Conservation (phyloP, 2,888 invertebrate species). For the Drosophila lacicola region DNA sequence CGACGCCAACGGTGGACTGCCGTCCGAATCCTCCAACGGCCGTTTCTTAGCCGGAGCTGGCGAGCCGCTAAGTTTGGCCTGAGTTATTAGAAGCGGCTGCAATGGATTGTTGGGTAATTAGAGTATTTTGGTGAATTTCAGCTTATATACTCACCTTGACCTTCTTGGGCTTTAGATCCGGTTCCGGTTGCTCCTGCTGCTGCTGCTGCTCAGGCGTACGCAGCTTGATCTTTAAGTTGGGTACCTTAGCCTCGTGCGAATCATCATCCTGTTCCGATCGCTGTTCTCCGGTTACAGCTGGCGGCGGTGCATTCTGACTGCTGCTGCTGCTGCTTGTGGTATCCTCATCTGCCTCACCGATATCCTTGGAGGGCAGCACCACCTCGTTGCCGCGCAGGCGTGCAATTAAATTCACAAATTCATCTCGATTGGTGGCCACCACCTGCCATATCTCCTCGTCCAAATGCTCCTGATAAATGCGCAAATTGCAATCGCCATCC, state of each 20-base stretch:
- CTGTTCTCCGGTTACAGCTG: slow-evolving; percentile 83
- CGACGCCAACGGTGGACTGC: slow-evolving; percentile 51
- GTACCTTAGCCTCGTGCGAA: slow-evolving; percentile 85
- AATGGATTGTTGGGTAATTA: slow-evolving; percentile 10
- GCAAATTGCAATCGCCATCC: slow-evolving; percentile 94
- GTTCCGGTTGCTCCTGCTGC: slow-evolving; percentile 44
- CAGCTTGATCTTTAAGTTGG: slow-evolving; percentile 84
- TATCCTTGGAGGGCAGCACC: slow-evolving; percentile 86
- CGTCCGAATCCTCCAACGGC: slow-evolving; percentile 64
- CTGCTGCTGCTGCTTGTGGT: slow-evolving; percentile 87
- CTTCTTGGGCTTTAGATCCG: slow-evolving; percentile 61
- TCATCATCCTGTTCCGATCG: slow-evolving; percentile 86
- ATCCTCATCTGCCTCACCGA: slow-evolving; percentile 88
- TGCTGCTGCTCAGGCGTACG: slow-evolving; percentile 56
- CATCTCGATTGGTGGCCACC: slow-evolving; percentile 94
- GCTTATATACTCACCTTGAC: slow-evolving; percentile 75
- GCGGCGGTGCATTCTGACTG: slow-evolving; percentile 62
- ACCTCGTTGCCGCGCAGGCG: slow-evolving; percentile 90
- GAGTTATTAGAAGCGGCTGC: slow-evolving; percentile 82
- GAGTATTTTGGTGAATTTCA: neutral
- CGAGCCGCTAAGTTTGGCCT: slow-evolving; percentile 71
- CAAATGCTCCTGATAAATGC: slow-evolving; percentile 97
- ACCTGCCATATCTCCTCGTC: slow-evolving; percentile 98
- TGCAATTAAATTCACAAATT: slow-evolving; percentile 91
- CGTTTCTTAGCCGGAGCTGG: slow-evolving; percentile 73